These are phyloP conservation scores for Chiloscyllium plagiosum DNA, from an alignment of 2,113 vertebrate genomes.

Conservation along the genomic window DNA sequence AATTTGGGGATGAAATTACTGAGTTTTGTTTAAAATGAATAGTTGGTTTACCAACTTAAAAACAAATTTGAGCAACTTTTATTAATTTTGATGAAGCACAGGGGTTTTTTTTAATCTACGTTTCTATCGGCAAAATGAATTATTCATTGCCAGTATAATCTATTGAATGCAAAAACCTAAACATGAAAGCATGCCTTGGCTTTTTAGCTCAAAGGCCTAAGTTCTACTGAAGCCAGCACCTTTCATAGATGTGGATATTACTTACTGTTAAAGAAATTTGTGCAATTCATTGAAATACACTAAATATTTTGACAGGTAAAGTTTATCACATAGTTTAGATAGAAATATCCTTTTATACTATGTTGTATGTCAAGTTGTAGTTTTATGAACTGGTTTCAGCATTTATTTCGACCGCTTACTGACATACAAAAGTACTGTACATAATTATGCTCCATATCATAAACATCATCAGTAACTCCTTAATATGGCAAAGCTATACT, in stretches of 20 bases:
- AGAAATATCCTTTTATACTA: not conserved
- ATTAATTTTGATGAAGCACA: conserved; percentile 28
- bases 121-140: conserved; percentile 13
- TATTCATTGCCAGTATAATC: conserved; percentile 9
- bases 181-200: not conserved
- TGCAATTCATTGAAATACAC: not conserved
- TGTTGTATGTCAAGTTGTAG: not conserved
- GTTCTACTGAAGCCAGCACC: not conserved
- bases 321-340: no score
- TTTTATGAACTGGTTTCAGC: not conserved
- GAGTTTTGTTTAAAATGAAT: not conserved
- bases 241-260: not conserved
- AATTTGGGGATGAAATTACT: not conserved
- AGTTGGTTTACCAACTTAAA: not conserved
- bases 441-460: not conserved
- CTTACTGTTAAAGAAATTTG: not conserved
- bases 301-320: not conserved
- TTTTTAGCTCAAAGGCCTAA: not conserved
- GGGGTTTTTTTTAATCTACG: not conserved
- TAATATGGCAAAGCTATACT: not conserved
- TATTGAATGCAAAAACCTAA: not conserved
- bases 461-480: not conserved
- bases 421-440: not conserved
- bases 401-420: not conserved
- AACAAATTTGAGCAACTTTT: not conserved